A percentile compares a stretch with the other conserved stretches of the same genome.
Conservation (phyloP, 2,888 invertebrate species). For the Cheilosia variabilis region DNA sequence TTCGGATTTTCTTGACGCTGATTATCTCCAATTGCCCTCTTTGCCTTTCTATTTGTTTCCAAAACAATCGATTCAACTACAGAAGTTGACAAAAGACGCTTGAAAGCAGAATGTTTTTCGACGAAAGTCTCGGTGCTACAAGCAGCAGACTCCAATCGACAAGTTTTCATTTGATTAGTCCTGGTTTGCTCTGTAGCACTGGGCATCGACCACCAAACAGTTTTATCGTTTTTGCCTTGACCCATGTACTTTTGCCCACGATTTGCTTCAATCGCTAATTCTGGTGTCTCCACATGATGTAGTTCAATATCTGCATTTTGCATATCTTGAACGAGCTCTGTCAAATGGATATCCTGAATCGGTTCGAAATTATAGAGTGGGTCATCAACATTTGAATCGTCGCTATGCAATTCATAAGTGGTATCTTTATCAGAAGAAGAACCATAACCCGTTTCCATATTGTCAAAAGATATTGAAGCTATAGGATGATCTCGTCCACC, state of each 20-base stretch:
- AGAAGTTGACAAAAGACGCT: no score
- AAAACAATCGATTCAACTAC: no score
- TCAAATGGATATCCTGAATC: not conserved
- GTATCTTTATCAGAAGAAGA: not conserved
- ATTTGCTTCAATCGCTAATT: not conserved
- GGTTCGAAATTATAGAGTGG: not conserved
- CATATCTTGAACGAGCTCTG: no score
- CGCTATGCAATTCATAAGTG: no score
- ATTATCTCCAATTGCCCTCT: no score
- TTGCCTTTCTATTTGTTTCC: no score
- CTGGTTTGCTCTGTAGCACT: conserved; percentile 20
- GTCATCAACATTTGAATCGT: no score
- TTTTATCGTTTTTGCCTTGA: not conserved
- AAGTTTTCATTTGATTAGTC: not conserved
- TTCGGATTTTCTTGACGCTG: no score
- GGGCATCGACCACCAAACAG: conserved; percentile 8
- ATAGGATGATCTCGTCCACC: no score
- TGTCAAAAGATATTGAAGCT: no score
- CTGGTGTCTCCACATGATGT: not conserved
- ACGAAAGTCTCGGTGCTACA: conserved; percentile 18
- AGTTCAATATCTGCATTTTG: not conserved
- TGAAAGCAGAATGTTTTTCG: conserved; percentile 27
- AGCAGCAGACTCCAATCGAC: not conserved
- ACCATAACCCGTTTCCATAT: no score
- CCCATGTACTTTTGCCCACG: not conserved